Evolutionary conservation across 1,140 invertebrate genomes (phyloP), one percentile per base, ranked within the genome.

Genomic region (Drosophila pseudoananassae): DNA sequence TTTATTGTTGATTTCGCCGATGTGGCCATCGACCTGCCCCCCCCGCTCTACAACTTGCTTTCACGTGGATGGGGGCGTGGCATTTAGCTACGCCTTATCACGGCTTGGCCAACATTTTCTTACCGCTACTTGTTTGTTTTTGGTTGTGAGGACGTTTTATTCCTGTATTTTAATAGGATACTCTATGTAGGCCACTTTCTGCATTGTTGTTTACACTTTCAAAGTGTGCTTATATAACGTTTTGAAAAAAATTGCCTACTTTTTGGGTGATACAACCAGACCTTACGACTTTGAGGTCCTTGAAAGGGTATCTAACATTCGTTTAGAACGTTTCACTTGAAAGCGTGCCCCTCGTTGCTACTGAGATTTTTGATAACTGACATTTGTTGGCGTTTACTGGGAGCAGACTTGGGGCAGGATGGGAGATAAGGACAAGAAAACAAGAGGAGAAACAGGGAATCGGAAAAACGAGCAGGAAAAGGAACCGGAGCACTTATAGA

Each of bases 41-140:
- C 40, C 17, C 8, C 2, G n/a, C 36, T 10, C 29, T 8, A 0
- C 23, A 10, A 3, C 17, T 43, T 54, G 7, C 38, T 15, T n/a
- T 29, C 15, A 10, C 14, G 14, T n/a, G n/a, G n/a, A 20, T 8
- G 47, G 59, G 75, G 79, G 80, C 76, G 79, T 83, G 80, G 74
- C 46, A 63, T 58, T 66, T 43, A 63, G 63, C 58, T 63, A 33
- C 46, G 54, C 45, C 78, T 78, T 83, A 83, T 83, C 80, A 78
- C 69, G 66, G 80, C 74, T 63, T 78, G 64, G 64, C 79, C 79
- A 83, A 83, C 79, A 84, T 80, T 74, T 74, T 71, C 77, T 70
- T 77, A 66, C 45, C 58, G 80, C 82, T 70, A 85, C 77, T 85
- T 81, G 81, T 81, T 85, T 77, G 81, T 85, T 80, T 81, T 63